Evolutionary conservation across 2,888 invertebrate species (phyloP), one percentile per base, ranked within the genome.

Genomic region (Trichopria drosophilae): DNA sequence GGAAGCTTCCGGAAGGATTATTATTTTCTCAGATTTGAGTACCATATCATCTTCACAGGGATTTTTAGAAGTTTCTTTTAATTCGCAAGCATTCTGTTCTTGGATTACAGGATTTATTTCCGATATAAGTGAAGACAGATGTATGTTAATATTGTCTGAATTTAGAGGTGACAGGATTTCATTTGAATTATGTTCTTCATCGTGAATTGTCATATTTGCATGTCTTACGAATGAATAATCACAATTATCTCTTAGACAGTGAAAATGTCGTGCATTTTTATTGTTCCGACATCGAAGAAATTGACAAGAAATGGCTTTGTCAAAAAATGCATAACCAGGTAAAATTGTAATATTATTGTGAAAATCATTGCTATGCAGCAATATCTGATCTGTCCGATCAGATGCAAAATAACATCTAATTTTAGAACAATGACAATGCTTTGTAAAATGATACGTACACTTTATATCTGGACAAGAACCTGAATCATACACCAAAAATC

Each of bases 341-440:
- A 90, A 77, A 44, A 93, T 87, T 61, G 88, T 88, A 32, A 86
- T 83, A 61, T 88, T 84, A 57, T 87, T 87, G 73, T 94, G 93
- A 64, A 89, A 90, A 72, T 93, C 92, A 65, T 88, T 84, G 74
- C 90, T 85, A 69, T 94, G 94, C 63, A 87, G 84, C 52, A 88
- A 83, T 63, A 93, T 82, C 26, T 87, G 83, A 55, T 87, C 85
- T 50, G 88, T 85, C 37, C 86, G 82, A 69, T 91, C 89, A 1
- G 90, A 88, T 7, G 89, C 85, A 65, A 89, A 92, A 68, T 90
- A 86, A 71, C 94, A 95, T 62, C 87, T 77, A 9, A 82, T 82
- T 62, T 90, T 87, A 32, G 85, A 86, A 77, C 94, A 95, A 72
- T 95, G 95, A 66, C 86, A 89, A 73, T 95, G 95, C 36, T 85